Evolutionary conservation across 2,797 vertebrate genomes (phyloP).

Genomic region (Bovichtus variegatus): DNA sequence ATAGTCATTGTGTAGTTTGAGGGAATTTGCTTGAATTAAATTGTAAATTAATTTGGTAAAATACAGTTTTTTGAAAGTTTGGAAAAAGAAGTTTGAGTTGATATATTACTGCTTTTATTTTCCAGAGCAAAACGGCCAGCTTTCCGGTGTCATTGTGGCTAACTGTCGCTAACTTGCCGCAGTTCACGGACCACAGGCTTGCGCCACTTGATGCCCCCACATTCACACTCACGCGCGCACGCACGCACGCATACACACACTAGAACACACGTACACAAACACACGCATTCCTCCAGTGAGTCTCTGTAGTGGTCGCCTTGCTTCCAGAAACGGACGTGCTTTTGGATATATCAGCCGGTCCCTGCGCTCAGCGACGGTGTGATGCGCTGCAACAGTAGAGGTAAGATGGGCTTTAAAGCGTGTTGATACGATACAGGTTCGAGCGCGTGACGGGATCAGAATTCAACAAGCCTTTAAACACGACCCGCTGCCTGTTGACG

Average conservation of each 20-base stretch:
- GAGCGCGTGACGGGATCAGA: not conserved
- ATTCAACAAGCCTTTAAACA: slow-evolving; percentile 35
- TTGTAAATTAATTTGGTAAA: no score
- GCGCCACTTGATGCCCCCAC: slow-evolving; percentile 61
- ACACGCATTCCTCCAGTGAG: slow-evolving; percentile 58
- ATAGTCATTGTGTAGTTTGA: not conserved
- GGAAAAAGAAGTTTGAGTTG: no score
- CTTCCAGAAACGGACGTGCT: slow-evolving; percentile 43
- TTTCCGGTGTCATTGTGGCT: slow-evolving; percentile 36
- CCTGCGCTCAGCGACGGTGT: slow-evolving; percentile 44
- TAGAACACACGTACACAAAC: not conserved
- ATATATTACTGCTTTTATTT: slow-evolving; percentile 33
- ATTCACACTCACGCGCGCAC: slow-evolving; percentile 3
- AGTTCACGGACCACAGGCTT: slow-evolving; percentile 50
- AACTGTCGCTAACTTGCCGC: slow-evolving; percentile 8
- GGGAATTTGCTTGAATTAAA: no score
- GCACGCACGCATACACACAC: not conserved
- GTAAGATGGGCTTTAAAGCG: slow-evolving; percentile 45
- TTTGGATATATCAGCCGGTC: slow-evolving; percentile 67
- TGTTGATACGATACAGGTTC: not conserved
- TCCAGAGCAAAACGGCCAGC: not conserved
- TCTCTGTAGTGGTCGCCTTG: slow-evolving; percentile 30
- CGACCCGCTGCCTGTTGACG: slow-evolving; percentile 1
- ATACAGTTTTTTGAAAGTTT: no score
- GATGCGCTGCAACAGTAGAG: slow-evolving; percentile 52